Evolutionary conservation across 2,797 vertebrate genomes (phyloP), one percentile per base, ranked within the genome.

Genomic region (Danio jaintianensis): DNA sequence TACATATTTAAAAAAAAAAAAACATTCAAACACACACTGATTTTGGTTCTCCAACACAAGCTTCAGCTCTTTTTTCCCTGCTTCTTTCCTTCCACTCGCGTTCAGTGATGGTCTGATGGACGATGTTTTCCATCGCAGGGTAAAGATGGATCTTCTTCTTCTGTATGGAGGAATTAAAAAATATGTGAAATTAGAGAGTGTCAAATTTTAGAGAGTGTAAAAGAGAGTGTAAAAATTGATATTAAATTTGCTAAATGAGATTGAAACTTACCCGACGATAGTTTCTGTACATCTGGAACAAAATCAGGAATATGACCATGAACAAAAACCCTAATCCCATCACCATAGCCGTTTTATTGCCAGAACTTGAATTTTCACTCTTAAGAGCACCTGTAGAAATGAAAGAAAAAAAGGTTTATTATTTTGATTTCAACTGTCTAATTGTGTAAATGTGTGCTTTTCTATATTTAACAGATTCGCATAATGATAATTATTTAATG

Each of bases 81-180:
- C 10, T 80, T 50, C 80, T 87, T 53, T 91, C 90, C 84, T 52
- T 87, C 78, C 81, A 52, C 82, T 93, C 92, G 7, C 84, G 89
- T 63, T 93, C 90, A 2, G 88, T 92, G 43, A 89, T 87, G 9
- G 83, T 61, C 2, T 80, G 83, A 36, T 94, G 93, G 85, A 92
- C 87, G 12, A 94, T 93, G 0, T 91, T 89, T 87, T 95, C 94
- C 87, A 95, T 80, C 0, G 93, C 92, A 0, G 93, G 91, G 59
- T 89, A 94, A 81, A 86, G 92, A 43, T 93, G 71, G 66, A 90
- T 86, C 86, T 62, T 89, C 82, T 88, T 92, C 82, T 87, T 93
- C 94, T 95, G 91, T 38, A 59, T 63, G 70, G 40, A 55, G 58
- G 62, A 47, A 75, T 12, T 76, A 29, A 53, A 50, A n/a, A 38